A percentile compares a stretch with the other conserved stretches of the same genome.
Conservation (phyloP, 2,113 vertebrate species). For the Misgurnus mizolepis region DNA sequence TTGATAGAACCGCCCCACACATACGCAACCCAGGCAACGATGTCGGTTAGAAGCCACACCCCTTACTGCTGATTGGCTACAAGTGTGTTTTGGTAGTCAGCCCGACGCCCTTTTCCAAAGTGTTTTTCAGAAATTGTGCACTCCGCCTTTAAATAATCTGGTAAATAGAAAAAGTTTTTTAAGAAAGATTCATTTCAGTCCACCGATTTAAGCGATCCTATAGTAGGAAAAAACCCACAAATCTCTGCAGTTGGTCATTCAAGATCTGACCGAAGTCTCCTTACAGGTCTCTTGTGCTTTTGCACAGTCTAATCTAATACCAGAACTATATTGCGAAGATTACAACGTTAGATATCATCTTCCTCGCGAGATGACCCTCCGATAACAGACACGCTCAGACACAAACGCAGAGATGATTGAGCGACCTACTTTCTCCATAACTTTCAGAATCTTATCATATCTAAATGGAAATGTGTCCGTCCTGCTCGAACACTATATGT, state of each 20-base stretch:
- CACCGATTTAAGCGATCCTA: too few relatives aligned
- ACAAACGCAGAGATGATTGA: conserved; percentile 10
- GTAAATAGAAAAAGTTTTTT: too few relatives aligned
- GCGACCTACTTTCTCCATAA: conserved; percentile 16
- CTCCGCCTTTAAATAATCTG: too few relatives aligned
- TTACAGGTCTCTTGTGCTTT: conserved; percentile 6
- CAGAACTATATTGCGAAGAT: conserved; percentile 12
- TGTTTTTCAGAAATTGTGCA: too few relatives aligned
- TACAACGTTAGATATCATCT: neutral
- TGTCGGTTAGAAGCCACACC: too few relatives aligned
- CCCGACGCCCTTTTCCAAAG: too few relatives aligned
- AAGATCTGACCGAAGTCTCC: neutral
- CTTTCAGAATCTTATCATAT: conserved; percentile 31
- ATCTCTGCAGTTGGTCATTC: neutral
- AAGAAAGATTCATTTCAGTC: too few relatives aligned
- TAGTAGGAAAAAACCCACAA: neutral
- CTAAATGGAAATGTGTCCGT: conserved; percentile 30
- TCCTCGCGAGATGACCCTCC: neutral
- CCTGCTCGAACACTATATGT: conserved; percentile 18
- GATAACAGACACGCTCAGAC: neutral
- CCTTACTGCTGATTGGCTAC: too few relatives aligned
- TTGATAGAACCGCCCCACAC: too few relatives aligned
- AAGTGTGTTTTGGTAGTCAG: too few relatives aligned
- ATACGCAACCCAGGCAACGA: too few relatives aligned
- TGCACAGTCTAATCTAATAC: conserved; percentile 29